Evolutionary conservation across 2,888 invertebrate species (phyloP), one percentile per base, ranked within the genome.

Genomic region (Apamea anceps): DNA sequence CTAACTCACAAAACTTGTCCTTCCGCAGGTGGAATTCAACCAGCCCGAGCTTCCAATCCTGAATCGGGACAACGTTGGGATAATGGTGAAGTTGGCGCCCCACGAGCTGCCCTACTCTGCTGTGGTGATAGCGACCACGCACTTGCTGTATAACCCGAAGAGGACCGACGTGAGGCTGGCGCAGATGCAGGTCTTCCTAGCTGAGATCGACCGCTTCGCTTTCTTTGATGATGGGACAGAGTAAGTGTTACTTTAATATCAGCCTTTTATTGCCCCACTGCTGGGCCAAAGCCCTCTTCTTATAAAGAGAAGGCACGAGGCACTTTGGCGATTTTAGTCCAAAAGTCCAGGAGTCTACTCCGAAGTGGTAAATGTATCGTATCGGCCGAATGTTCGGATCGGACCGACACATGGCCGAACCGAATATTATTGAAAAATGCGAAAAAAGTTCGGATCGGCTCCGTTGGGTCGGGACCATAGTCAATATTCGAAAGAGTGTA

Each of bases 141-240:
- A 99, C 95, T 97, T 99, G 70, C 96, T 99, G 18, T 99, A 98
- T 94, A 99, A 99, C 97, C 99, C 99, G 0, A 98, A 96, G 87
- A 97, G 99, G 63, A 98, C 98, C 37, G 99, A 99, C 93, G 98
- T 99, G 0, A 98, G 99, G 88, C 96, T 99, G 54, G 99, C 99
- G 0, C 99, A 99, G 95, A 96, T 98, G 63, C 98, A 98, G 91
- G 93, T 99, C 60, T 96, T 99, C 15, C 95, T 99, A 21, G 98
- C 99, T 0, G 99, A 99, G 94, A 96, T 99, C 8, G 98, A 99
- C 87, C 97, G 98, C 89, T 97, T 99, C 87, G 98, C 99, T 0
- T 98, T 97, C 90, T 94, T 94, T 80, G 87, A 86, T 65, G 92
- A 92, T 65, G 93, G 93, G 0, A 90, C 86, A 75, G 91, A 94